phyloP scores from a whole-genome alignment of 2,113 vertebrate genomes.

The Strix aluco region DNA sequence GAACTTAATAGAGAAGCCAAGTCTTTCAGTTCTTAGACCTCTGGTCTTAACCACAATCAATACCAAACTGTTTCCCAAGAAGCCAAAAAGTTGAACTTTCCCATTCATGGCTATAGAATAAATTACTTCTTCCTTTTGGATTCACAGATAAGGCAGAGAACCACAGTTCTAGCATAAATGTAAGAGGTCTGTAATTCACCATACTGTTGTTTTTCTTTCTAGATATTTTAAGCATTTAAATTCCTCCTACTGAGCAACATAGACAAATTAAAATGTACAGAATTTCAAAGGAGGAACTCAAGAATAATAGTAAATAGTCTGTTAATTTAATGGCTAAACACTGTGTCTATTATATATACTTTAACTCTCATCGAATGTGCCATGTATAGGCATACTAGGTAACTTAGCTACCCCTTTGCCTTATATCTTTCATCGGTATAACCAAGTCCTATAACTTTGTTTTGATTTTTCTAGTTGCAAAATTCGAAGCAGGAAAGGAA shows the following conservation, averaged over 20 bases:
- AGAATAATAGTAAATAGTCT: neutral
- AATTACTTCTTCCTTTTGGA: neutral
- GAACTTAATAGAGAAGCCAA: neutral
- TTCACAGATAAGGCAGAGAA: neutral
- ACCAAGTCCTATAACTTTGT: neutral
- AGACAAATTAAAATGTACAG: neutral
- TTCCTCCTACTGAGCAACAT: neutral
- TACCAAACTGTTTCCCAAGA: neutral
- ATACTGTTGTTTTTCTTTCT: neutral
- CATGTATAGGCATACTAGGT: neutral
- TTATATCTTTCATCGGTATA: neutral
- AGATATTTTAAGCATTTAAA: neutral
- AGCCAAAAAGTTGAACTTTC: neutral
- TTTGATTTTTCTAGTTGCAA: neutral
- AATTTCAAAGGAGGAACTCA: neutral
- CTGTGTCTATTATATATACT: neutral
- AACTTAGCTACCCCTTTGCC: neutral
- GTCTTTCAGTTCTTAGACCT: neutral
- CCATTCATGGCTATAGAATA: neutral
- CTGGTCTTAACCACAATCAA: neutral
- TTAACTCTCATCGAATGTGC: neutral
- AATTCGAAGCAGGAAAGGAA: neutral
- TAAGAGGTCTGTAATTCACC: neutral
- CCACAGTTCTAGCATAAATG: neutral
- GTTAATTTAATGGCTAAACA: neutral